phyloP scores from a whole-genome alignment of 2,888 invertebrate genomes.

The Epinotia demarniana region DNA sequence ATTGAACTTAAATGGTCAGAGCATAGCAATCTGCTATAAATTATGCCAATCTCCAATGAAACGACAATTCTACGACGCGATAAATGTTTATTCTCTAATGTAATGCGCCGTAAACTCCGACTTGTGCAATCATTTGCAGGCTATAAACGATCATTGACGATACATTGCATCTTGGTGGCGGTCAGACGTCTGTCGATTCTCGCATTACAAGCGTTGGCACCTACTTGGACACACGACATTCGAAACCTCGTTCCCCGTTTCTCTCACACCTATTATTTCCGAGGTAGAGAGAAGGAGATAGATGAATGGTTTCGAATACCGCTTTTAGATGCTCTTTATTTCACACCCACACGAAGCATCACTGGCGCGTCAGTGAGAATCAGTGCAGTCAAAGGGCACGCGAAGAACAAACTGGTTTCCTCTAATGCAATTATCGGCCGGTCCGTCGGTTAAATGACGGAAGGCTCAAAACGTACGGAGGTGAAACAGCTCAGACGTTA shows the following conservation, averaged over 20 bases:
- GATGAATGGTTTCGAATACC: conserved; percentile 8
- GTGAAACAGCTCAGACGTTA: conserved; percentile 27
- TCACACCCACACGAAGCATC: conserved; percentile 30
- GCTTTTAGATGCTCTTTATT: conserved; percentile 26
- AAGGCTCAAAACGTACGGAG: conserved; percentile 43
- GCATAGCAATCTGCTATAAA: conserved; percentile 33
- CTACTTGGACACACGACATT: conserved; percentile 12
- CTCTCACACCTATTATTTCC: not conserved
- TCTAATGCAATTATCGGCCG: conserved; percentile 73
- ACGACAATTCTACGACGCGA: conserved; percentile 32
- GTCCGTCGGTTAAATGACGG: conserved; percentile 61
- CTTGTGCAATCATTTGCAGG: conserved; percentile 40
- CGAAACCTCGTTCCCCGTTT: conserved; percentile 10
- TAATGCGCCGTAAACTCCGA: conserved; percentile 30
- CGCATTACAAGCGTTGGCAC: conserved; percentile 29
- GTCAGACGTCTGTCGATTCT: conserved; percentile 24
- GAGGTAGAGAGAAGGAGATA: not conserved
- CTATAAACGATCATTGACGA: conserved; percentile 37
- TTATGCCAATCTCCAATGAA: conserved; percentile 37
- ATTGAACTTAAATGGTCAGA: conserved; percentile 27
- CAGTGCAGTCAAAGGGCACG: conserved; percentile 69
- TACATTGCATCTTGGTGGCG: conserved; percentile 30
- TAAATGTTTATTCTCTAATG: conserved; percentile 31
- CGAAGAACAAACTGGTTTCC: conserved; percentile 64
- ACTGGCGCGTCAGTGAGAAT: conserved; percentile 59